Evolutionary conservation across 1,140 invertebrate genomes (phyloP).

Genomic region (Micrasema minimum): DNA sequence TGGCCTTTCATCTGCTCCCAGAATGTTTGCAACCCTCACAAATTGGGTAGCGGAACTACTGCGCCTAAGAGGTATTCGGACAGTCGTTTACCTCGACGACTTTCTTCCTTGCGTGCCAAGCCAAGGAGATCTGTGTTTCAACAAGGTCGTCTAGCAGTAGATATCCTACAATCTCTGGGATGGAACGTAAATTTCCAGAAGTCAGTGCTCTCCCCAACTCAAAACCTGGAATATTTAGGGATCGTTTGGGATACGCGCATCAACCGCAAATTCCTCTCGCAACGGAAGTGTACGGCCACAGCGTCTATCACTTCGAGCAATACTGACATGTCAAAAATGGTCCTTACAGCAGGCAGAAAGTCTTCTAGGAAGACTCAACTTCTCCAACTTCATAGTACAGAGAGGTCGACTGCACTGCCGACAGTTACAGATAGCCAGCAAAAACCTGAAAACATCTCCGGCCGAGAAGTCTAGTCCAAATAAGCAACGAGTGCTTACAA

Average conservation of each 20-base stretch:
- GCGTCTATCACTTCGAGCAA: neutral
- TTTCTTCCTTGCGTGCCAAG: slow-evolving; percentile 50
- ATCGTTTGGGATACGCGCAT: slow-evolving; percentile 55
- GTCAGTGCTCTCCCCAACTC: slow-evolving; percentile 56
- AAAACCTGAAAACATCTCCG: neutral
- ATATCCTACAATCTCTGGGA: slow-evolving; percentile 48
- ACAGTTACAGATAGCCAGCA: neutral
- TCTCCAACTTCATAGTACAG: neutral
- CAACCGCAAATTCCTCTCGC: neutral
- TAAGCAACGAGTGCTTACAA: neutral
- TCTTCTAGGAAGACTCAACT: neutral
- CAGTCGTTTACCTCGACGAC: slow-evolving; percentile 54
- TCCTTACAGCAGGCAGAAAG: neutral
- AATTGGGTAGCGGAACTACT: too few relatives aligned
- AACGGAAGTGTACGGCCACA: neutral
- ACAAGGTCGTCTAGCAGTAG: slow-evolving; percentile 29
- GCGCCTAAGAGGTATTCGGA: slow-evolving; percentile 51
- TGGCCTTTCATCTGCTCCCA: too few relatives aligned
- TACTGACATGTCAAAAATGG: neutral
- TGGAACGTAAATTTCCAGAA: slow-evolving; percentile 56
- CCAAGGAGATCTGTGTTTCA: slow-evolving; percentile 22
- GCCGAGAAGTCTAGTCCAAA: neutral
- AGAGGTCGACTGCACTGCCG: neutral
- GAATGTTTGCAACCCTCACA: too few relatives aligned
- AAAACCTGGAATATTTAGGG: slow-evolving; percentile 55